These are phyloP conservation scores for Platyrinchus mystaceus DNA, from an alignment of 2,797 vertebrate species.

Conservation along the genomic window DNA sequence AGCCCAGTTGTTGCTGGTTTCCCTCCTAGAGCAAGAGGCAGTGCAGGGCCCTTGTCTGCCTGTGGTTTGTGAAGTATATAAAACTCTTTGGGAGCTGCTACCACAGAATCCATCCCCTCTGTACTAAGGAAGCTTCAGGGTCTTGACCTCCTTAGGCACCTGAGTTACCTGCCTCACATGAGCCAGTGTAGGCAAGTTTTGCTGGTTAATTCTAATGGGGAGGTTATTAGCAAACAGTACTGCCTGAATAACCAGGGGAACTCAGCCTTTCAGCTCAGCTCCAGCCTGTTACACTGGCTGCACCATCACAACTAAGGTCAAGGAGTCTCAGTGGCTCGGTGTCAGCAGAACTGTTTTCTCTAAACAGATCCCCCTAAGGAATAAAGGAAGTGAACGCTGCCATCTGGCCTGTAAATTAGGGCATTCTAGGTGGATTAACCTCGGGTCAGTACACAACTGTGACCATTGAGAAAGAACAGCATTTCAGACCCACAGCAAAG, in stretches of 20 bases:
- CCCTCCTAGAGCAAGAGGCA: not conserved
- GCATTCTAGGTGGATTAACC: not conserved
- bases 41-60: not conserved
- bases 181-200: not conserved
- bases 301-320: not conserved
- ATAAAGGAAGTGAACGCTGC: not conserved
- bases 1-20: not conserved
- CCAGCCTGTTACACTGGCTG: not conserved
- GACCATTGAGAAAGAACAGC: not conserved
- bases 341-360: not conserved
- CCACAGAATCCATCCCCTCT: not conserved
- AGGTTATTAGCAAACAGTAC: not conserved
- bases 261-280: not conserved
- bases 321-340: not conserved
- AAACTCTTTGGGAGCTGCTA: not conserved
- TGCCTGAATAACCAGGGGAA: not conserved
- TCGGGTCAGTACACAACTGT: not conserved
- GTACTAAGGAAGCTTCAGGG: not conserved
- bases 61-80: not conserved
- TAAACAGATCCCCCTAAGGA: not conserved
- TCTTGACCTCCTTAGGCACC: not conserved
- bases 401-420: not conserved
- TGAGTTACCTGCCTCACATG: not conserved
- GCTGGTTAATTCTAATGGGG: not conserved
- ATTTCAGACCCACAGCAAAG: not conserved